These are phyloP conservation scores for Ranitomeya imitator DNA, from an alignment of 2,113 vertebrate genomes.

Conservation along the genomic window DNA sequence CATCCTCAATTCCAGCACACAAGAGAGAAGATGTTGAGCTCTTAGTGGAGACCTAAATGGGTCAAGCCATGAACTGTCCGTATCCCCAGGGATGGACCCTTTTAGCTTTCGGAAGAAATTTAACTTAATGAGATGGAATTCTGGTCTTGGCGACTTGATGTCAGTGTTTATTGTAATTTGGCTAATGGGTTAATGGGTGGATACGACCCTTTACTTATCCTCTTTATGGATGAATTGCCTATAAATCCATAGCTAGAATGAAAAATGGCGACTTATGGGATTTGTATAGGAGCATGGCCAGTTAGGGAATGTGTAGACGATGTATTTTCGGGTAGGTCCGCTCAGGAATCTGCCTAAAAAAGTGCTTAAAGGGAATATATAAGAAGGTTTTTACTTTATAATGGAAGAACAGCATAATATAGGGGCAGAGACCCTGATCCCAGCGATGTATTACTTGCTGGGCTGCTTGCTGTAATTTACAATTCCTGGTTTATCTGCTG, in stretches of 20 bases:
- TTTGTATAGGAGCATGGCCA: background rate
- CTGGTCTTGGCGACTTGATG: background rate
- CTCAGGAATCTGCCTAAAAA: too few species aligned
- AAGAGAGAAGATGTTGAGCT: constrained; percentile 2
- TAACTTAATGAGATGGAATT: constrained; percentile 18
- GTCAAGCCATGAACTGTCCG: background rate
- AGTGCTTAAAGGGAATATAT: too few species aligned
- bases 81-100: background rate
- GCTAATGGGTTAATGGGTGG: constrained; percentile 12
- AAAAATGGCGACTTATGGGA: background rate
- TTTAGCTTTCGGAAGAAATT: constrained; percentile 14
- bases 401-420: too few species aligned
- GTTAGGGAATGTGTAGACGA: too few species aligned
- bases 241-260: background rate
- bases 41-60: constrained; percentile 11
- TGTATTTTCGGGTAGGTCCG: too few species aligned
- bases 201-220: background rate
- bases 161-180: constrained; percentile 22
- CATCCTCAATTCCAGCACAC: background rate
- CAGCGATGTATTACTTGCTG: too few species aligned
- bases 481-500: too few species aligned
- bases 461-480: too few species aligned
- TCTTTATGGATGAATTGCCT: background rate
- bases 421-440: too few species aligned
- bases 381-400: too few species aligned